phyloP scores from a whole-genome alignment of 2,113 vertebrate species.

The Erythrocebus patas region DNA sequence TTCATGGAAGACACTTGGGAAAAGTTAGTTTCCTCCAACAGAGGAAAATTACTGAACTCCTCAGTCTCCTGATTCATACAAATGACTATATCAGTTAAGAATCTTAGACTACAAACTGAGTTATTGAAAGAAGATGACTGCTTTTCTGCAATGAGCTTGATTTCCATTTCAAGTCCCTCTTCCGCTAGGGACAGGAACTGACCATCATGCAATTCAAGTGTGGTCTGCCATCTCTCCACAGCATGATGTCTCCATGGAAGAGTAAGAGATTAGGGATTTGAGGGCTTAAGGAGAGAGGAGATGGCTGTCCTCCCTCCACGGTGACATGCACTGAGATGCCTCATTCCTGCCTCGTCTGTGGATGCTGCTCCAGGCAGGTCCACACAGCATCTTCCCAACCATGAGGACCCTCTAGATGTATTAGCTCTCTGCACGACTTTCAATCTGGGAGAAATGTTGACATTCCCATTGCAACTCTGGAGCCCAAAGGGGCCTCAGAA shows the following conservation, averaged over 20 bases:
- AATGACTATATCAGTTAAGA: slow-evolving; percentile 18
- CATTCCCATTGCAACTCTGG: background rate
- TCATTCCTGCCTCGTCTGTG: background rate
- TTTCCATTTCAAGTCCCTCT: background rate
- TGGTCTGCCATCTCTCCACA: background rate
- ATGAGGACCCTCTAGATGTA: background rate
- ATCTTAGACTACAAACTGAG: background rate
- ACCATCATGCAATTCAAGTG: background rate
- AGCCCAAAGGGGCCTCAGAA: background rate
- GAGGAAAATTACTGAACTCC: slow-evolving; percentile 6
- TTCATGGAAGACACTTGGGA: background rate
- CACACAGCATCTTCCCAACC: background rate
- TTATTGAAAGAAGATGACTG: background rate
- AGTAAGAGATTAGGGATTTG: background rate
- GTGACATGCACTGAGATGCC: background rate
- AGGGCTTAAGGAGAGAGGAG: background rate
- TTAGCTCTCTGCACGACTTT: background rate
- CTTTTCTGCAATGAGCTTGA: background rate
- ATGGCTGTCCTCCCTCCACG: background rate
- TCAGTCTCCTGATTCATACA: background rate
- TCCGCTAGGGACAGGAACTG: background rate
- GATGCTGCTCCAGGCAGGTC: background rate
- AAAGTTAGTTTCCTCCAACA: background rate
- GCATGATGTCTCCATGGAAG: background rate
- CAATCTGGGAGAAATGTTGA: background rate